Percentiles rank a stretch among this genome's conserved stretches.
Conservation (phyloP, 2,113 vertebrate species). For the Axis porcinus region DNA sequence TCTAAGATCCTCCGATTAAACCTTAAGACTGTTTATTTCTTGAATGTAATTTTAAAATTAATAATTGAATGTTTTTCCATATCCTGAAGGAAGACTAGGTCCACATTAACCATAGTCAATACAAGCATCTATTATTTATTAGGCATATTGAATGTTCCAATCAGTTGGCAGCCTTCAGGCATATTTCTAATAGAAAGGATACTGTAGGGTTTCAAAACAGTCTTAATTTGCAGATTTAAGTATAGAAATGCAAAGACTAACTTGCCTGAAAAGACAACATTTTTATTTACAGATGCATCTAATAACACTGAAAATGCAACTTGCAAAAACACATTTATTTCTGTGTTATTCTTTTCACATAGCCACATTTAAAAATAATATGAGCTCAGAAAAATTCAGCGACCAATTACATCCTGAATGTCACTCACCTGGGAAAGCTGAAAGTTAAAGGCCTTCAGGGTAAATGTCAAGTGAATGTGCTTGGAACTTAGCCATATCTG, state of each 20-base stretch:
- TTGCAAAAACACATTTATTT: not conserved
- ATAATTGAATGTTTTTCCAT: constrained; percentile 56
- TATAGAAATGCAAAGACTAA: not conserved
- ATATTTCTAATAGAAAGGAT: constrained; percentile 36
- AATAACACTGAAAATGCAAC: not conserved
- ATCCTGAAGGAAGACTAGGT: constrained; percentile 34
- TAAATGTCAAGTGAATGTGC: constrained; percentile 41
- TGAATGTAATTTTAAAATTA: constrained; percentile 48
- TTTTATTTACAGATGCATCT: constrained; percentile 7
- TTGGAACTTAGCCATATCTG: constrained; percentile 20
- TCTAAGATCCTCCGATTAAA: constrained; percentile 9
- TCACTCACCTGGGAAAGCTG: constrained; percentile 11
- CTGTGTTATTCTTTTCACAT: not conserved
- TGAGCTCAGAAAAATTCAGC: constrained; percentile 1
- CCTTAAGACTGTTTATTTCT: constrained; percentile 27
- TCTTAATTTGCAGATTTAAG: constrained; percentile 33
- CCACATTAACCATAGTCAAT: constrained; percentile 60
- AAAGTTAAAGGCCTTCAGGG: not conserved
- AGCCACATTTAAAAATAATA: not conserved
- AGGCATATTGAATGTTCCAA: constrained; percentile 45
- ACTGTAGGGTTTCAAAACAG: not conserved
- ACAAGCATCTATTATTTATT: constrained; percentile 66
- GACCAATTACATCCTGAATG: constrained; percentile 20
- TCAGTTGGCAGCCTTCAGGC: constrained; percentile 38
- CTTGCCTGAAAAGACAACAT: not conserved